phyloP scores from a whole-genome alignment of 2,888 invertebrate genomes.

The Eristalis intricaria region DNA sequence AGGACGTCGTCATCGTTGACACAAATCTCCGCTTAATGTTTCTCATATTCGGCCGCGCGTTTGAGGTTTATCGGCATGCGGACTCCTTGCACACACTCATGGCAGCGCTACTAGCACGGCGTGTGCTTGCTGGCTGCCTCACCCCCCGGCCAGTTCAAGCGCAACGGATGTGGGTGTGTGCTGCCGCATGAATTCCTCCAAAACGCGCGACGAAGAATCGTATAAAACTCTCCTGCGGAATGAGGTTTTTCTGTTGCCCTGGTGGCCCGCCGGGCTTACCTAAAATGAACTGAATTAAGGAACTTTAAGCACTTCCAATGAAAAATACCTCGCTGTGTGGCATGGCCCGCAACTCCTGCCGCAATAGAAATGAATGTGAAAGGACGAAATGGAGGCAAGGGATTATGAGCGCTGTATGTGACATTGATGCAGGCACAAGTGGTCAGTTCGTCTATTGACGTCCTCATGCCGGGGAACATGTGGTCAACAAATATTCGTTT shows the following conservation, averaged over 20 bases:
- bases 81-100: conserved; percentile 5
- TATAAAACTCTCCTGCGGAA: not conserved
- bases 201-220: not conserved
- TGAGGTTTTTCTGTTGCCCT: not conserved
- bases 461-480: not conserved
- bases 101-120: not conserved
- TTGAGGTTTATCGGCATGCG: conserved; percentile 27
- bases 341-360: not conserved
- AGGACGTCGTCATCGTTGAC: conserved; percentile 20
- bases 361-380: conserved; percentile 3
- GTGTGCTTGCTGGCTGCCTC: not conserved
- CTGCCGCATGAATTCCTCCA: not conserved
- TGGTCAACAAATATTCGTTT: not conserved
- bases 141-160: not conserved
- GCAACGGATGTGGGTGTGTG: not conserved
- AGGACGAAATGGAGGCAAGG: not conserved
- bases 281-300: conserved; percentile 33
- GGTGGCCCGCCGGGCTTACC: not conserved
- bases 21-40: conserved; percentile 26
- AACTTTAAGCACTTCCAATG: not conserved
- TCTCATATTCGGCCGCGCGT: conserved; percentile 4
- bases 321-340: not conserved
- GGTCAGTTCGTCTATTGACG: not conserved
- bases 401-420: conserved; percentile 10
- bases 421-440: conserved; percentile 5